Conservation (phyloP, 2,797 vertebrate genomes). For the Sorex maritimensis region DNA sequence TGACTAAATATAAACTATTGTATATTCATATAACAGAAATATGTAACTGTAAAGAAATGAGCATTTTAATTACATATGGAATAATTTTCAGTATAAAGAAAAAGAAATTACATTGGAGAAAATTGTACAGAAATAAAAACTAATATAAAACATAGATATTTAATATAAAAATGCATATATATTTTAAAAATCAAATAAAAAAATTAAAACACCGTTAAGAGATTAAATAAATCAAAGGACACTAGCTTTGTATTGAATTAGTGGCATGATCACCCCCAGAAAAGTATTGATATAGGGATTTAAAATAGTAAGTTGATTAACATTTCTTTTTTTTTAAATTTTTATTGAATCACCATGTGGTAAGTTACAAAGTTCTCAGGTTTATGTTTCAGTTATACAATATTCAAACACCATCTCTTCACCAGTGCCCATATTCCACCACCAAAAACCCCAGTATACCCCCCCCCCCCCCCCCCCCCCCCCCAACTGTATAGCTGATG, state of each 20-base stretch:
- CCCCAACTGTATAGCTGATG: too few relatives aligned
- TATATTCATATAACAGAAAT: constrained; percentile 54
- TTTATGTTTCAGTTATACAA: too few relatives aligned
- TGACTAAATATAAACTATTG: constrained; percentile 50
- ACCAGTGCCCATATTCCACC: too few relatives aligned
- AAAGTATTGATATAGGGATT: constrained; percentile 41
- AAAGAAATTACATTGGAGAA: constrained; percentile 26
- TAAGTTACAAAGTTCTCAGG: too few relatives aligned
- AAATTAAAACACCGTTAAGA: constrained; percentile 14
- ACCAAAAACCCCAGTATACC: too few relatives aligned
- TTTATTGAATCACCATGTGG: too few relatives aligned
- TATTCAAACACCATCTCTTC: too few relatives aligned
- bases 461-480: too few relatives aligned
- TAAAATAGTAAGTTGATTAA: constrained; percentile 24
- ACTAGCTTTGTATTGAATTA: constrained; percentile 58
- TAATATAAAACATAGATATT: constrained; percentile 10
- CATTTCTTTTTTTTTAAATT: neutral
- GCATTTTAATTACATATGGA: constrained; percentile 43
- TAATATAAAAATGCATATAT: neutral
- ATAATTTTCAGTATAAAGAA: constrained; percentile 60
- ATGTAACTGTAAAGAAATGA: constrained; percentile 26
- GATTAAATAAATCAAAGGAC: constrained; percentile 64
- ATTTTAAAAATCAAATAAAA: constrained; percentile 16
- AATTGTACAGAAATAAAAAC: neutral
- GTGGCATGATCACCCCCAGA: neutral